Evolutionary conservation across 2,888 invertebrate species (phyloP), one percentile per base, ranked within the genome.

Genomic region (Sphecodes monilicornis): DNA sequence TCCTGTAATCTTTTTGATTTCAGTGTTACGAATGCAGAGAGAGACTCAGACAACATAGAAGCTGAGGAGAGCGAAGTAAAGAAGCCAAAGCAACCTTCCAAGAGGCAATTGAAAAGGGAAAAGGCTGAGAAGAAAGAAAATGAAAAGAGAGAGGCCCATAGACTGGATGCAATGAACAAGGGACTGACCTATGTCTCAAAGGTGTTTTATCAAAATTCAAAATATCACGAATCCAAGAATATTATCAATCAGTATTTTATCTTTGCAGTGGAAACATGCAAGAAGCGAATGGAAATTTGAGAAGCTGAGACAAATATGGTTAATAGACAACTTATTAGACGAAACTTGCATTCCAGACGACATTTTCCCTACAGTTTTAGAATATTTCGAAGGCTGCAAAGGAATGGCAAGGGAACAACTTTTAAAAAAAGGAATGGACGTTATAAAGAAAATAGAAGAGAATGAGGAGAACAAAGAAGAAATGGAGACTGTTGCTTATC

Each of bases 281-380:
- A 96, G 95, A 87, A 95, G 94, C 69, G 96, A 97, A 90, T 98
- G 98, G 98, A 98, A 97, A 94, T 98, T 98, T 93, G 97, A 97
- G 94, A 98, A 98, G 94, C 94, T 97, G 1, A 96, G 96, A 84
- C 98, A 98, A 95, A 96, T 97, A n/a, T 97, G 97, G 96, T 95
- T 98, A 74, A 96, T 96, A 88, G 96, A 97, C 87, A 96, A 97
- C 91, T 96, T 97, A 90, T 96, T 97, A 88, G 96, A 97, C 82
- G 94, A 95, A 22, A 92, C 94, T 5, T 95, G 96, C 87, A 93
- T 97, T 11, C 96, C 96, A 6, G 96, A 96, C 68, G 95, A 96
- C 36, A 95, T 96, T 86, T 98, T 97, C 96, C 95, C 96, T 4
- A 95, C 96, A 22, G 95, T 97, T 10, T 92, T 98, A 46, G 97